Conservation (phyloP, 2,113 vertebrate genomes). For the pig (Sus scrofa) region T2T-Sscrofa CM000813.6:100787501-100788000, state of each 20-base stretch:
- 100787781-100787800: neutral
- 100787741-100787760: neutral
- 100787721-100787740: neutral
- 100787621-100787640: neutral
- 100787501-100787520: neutral
- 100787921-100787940: neutral
- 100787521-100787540: neutral
- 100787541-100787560: neutral
- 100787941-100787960: neutral
- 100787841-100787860: slow-evolving; percentile 32
- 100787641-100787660: neutral
- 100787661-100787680: neutral
- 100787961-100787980: neutral
- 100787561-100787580: neutral
- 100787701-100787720: slow-evolving; percentile 16
- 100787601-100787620: neutral
- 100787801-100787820: slow-evolving; percentile 17
- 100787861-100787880: neutral
- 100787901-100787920: neutral
- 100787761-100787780: neutral
- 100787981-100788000: neutral
- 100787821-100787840: neutral
- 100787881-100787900: neutral
- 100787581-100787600: neutral
- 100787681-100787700: neutral